Conservation (phyloP, 2,888 invertebrate genomes). For the Notodonta ziczac region DNA sequence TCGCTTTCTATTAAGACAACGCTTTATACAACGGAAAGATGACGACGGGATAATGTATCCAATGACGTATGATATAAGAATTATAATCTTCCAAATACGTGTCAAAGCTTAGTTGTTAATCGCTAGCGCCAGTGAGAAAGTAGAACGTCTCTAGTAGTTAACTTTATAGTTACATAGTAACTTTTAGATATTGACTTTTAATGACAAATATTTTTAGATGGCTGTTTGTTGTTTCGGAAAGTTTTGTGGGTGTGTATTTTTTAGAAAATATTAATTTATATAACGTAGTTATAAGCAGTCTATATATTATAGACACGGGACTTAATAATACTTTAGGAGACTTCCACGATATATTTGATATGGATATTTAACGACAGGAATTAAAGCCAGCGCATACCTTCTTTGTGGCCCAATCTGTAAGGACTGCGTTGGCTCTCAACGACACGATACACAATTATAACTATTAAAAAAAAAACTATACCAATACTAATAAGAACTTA, state of each 20-base stretch:
- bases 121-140: conserved; percentile 39
- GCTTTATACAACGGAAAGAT: background rate
- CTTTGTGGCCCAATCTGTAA: no score
- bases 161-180: conserved; percentile 31
- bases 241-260: conserved; percentile 58
- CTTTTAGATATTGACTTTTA: conserved; percentile 49
- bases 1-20: no score
- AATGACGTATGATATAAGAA: conserved; percentile 14
- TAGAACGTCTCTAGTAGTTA: conserved; percentile 26
- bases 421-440: no score
- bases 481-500: no score
- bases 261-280: conserved; percentile 53
- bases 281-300: conserved; percentile 31
- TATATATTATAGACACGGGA: conserved; percentile 14
- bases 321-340: conserved; percentile 13
- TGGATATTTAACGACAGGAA: background rate
- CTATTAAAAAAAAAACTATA: no score
- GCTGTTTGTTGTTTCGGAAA: conserved; percentile 67
- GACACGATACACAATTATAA: no score
- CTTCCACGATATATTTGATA: background rate
- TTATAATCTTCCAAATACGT: conserved; percentile 32
- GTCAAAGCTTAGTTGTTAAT: conserved; percentile 35
- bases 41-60: conserved; percentile 1
- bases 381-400: background rate
- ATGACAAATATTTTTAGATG: conserved; percentile 71